Evolutionary conservation across 2,113 vertebrate genomes (phyloP).

Genomic region (Otus sunia): DNA sequence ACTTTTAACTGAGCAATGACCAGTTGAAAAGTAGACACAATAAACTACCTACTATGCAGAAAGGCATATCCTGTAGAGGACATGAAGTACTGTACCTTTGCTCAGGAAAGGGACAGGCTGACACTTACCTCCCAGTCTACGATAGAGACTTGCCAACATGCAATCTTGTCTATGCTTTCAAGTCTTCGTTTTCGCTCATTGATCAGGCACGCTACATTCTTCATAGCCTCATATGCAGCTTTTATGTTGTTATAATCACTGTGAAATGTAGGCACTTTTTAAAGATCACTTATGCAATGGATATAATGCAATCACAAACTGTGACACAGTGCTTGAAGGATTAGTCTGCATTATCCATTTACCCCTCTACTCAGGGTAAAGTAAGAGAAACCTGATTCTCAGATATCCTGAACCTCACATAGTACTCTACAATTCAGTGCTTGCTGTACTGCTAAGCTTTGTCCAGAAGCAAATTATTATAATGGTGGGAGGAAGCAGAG

Average conservation of each 20-base stretch:
- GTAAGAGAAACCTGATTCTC: not conserved
- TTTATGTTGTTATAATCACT: conserved; percentile 89
- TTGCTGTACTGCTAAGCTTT: not conserved
- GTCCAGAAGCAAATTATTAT: not conserved
- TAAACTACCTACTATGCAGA: not conserved
- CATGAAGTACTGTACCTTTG: conserved; percentile 21
- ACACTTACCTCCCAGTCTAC: conserved; percentile 92
- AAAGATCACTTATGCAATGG: not conserved
- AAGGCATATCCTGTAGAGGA: not conserved
- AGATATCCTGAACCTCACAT: not conserved
- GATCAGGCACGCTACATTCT: conserved; percentile 94
- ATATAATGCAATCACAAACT: not conserved
- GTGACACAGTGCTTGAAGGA: not conserved
- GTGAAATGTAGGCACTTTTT: conserved; percentile 32
- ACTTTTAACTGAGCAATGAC: not conserved
- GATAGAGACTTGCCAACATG: conserved; percentile 95
- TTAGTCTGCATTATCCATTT: not conserved
- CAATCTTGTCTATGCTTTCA: conserved; percentile 95
- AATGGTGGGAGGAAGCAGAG: not conserved
- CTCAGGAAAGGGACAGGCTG: not conserved
- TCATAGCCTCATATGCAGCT: conserved; percentile 93
- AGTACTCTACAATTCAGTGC: not conserved
- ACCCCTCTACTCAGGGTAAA: not conserved
- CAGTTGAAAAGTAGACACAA: not conserved
- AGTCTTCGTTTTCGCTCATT: conserved; percentile 94